phyloP scores from a whole-genome alignment of 2,113 vertebrate genomes.

The Labeo catla region DNA sequence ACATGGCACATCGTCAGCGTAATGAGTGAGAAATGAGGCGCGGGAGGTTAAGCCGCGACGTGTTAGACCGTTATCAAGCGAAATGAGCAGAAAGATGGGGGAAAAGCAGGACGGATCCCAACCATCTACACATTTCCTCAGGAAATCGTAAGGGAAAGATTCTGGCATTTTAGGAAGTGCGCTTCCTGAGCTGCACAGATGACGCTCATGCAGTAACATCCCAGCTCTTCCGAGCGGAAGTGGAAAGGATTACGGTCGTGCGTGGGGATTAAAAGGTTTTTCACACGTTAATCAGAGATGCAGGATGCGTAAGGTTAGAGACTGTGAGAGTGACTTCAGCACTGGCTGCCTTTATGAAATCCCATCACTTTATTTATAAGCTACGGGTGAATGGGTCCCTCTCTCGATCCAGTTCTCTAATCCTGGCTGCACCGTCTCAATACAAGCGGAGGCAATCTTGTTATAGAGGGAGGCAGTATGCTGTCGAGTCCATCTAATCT shows the following conservation, averaged over 20 bases:
- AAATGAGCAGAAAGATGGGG: neutral
- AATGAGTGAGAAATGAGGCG: constrained; percentile 60
- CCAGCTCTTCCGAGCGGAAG: constrained; percentile 4
- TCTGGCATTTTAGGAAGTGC: constrained; percentile 7
- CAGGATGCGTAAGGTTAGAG: constrained; percentile 27
- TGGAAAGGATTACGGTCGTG: neutral
- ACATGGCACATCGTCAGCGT: constrained; percentile 43
- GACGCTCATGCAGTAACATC: constrained; percentile 30
- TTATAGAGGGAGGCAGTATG: constrained; percentile 29
- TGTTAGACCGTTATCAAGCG: neutral
- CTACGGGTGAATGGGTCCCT: constrained; percentile 10
- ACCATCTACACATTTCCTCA: constrained; percentile 18
- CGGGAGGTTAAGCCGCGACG: neutral
- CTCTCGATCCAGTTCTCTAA: constrained; percentile 6
- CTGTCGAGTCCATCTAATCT: constrained; percentile 27
- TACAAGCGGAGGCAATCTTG: constrained; percentile 9
- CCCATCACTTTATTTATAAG: constrained; percentile 38
- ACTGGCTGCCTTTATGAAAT: constrained; percentile 18
- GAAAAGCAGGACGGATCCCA: neutral
- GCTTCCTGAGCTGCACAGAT: constrained; percentile 37
- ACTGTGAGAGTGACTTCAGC: neutral
- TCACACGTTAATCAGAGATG: constrained; percentile 33
- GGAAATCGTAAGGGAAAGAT: constrained; percentile 3
- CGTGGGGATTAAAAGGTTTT: constrained; percentile 24
- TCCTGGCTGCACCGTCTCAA: constrained; percentile 6